Evolutionary conservation across 1,140 invertebrate species (phyloP).

Genomic region (Acromyrmex charruanus): DNA sequence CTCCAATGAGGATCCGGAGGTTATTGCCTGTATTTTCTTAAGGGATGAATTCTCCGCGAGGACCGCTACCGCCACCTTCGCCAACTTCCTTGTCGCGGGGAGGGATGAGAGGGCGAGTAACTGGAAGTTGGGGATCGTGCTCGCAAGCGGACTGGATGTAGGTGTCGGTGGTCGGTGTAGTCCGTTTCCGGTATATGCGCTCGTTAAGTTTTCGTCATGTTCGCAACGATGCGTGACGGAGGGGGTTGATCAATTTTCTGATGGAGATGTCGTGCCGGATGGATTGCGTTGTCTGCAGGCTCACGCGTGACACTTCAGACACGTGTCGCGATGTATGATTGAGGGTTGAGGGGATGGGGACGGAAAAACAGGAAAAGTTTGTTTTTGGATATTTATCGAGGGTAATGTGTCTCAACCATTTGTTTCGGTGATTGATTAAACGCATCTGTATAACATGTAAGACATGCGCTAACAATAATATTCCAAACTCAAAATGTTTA

Average conservation of each 20-base stretch:
- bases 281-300: conserved; percentile 48
- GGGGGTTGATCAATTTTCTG: conserved; percentile 71
- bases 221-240: conserved; percentile 4
- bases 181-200: conserved; percentile 58
- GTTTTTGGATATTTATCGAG: conserved; percentile 45
- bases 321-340: conserved; percentile 20
- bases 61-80: conserved; percentile 64
- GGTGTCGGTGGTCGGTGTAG: conserved; percentile 33
- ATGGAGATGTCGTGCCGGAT: conserved; percentile 65
- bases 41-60: conserved; percentile 82
- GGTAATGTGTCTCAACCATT: conserved; percentile 5
- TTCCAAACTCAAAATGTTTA: conserved; percentile 40
- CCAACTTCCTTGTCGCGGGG: conserved; percentile 34
- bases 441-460: background rate
- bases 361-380: conserved; percentile 37
- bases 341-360: background rate
- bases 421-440: conserved; percentile 30
- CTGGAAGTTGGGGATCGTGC: background rate
- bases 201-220: conserved; percentile 67
- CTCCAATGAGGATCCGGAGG: conserved; percentile 81
- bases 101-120: background rate
- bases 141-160: conserved; percentile 20
- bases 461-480: conserved; percentile 3
- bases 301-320: conserved; percentile 55
- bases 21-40: conserved; percentile 86